A percentile compares a stretch with the other conserved stretches of the same genome.
These are phyloP conservation scores for Huso huso DNA, from an alignment of 2,797 vertebrate genomes.

Conservation along the genomic window DNA sequence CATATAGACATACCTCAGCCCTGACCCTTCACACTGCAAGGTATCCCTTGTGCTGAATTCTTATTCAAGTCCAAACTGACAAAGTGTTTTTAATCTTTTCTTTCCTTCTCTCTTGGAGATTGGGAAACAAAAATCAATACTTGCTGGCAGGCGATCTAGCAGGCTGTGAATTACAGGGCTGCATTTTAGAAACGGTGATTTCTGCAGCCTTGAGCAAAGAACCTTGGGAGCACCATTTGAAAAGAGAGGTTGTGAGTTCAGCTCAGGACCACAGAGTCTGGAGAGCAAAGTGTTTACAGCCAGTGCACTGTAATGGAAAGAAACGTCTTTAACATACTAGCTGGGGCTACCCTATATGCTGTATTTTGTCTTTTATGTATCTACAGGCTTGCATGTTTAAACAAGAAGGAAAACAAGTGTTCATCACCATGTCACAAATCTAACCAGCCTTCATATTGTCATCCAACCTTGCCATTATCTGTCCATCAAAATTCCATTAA, in stretches of 20 bases:
- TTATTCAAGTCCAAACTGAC: conserved; percentile 97
- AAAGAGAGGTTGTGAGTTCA: conserved; percentile 56
- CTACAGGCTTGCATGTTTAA: conserved; percentile 31
- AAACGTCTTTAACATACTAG: conserved; percentile 33
- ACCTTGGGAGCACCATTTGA: conserved; percentile 51
- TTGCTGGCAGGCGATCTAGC: conserved; percentile 91
- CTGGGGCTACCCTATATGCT: conserved; percentile 34
- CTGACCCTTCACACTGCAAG: conserved; percentile 58
- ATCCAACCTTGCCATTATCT: conserved; percentile 53
- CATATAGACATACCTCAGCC: conserved; percentile 56
- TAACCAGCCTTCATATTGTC: conserved; percentile 52
- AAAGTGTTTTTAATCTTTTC: conserved; percentile 99
- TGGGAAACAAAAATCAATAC: conserved; percentile 99
- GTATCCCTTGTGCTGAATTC: conserved; percentile 81
- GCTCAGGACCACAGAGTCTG: conserved; percentile 40
- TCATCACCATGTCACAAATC: conserved; percentile 49
- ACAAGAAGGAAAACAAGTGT: conserved; percentile 43
- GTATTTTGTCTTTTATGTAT: conserved; percentile 17
- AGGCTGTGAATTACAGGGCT: conserved; percentile 67
- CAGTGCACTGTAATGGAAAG: conserved; percentile 47
- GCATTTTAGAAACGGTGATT: conserved; percentile 33
- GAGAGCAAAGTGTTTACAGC: conserved; percentile 55
- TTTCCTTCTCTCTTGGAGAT: conserved; percentile 91
- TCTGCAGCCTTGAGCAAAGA: conserved; percentile 56
- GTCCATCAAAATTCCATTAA: conserved; percentile 46